Base-by-base conservation (phyloP, 1,140 invertebrate genomes). In the Temnothorax longispinosus region DNA sequence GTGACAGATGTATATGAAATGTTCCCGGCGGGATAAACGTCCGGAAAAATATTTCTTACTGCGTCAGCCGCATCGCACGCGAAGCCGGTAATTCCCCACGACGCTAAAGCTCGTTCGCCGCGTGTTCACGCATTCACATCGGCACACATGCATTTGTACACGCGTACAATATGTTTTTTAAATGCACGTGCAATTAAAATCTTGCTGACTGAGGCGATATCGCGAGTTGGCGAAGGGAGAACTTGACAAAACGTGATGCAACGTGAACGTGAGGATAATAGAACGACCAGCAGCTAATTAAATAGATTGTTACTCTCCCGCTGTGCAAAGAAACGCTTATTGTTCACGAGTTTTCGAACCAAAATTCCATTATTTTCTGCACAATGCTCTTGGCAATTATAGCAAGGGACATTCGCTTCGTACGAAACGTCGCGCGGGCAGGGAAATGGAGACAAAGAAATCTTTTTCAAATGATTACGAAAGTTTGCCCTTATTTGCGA, bases 161-260 rank as follows among this genome's bases (percentile, higher is more conserved):
- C 27, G 27, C 1, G 4, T 50, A 32, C 50, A 13, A 35, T 50
- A 47, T n/a, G n/a, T 84, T 58, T 75, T 52, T 10, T 3, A 32
- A 50, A 50, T 75, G n/a, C n/a, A 27, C 27, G 18, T 11, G 27
- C 44, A 84, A 75, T 75, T 84, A 84, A 84, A 84, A 84, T 38
- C 71, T 60, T 64, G 35, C 54, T 13, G n/a, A 18, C 32, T 1
- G 44, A 35, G 3, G 7, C 6, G 27, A 71, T 56, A 44, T 44
- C 38, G 41, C 21, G 50, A 77, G 7, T 54, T 67, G n/a, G n/a
- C n/a, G n/a, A 62, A 41, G 38, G 38, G 15, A 69, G 2, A 81
- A 32, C n/a, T 35, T 4, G 41, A 18, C 77, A 54, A 27, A 27
- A 41, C 4, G 50, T 69, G 21, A 21, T 21, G 47, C 44, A 56